Conservation (phyloP, 2,888 invertebrate genomes). For the Rotaria macrura region DNA sequence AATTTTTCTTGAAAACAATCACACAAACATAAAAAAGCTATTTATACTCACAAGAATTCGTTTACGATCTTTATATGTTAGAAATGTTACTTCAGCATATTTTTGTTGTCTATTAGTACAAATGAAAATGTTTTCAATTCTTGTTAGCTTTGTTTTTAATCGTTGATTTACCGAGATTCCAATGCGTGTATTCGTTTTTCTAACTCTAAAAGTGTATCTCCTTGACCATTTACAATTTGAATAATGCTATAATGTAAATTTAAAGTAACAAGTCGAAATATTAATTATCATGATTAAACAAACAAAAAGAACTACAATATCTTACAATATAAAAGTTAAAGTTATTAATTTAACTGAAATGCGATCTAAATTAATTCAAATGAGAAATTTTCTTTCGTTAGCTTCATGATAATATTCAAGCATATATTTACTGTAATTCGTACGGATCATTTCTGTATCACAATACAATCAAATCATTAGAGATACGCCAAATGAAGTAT, state of each 20-base stretch:
- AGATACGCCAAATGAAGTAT: no score
- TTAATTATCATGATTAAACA: not conserved
- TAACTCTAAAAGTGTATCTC: not conserved
- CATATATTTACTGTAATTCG: no score
- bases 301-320: no score
- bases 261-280: not conserved
- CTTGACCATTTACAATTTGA: not conserved
- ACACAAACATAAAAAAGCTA: no score
- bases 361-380: not conserved
- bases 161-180: not conserved
- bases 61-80: conserved; percentile 79
- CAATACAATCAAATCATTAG: no score
- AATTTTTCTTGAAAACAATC: not conserved
- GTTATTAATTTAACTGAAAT: not conserved
- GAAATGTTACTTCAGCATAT: conserved; percentile 78
- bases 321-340: not conserved
- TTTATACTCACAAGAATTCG: conserved; percentile 65
- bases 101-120: conserved; percentile 47
- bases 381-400: no score
- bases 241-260: not conserved
- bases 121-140: not conserved
- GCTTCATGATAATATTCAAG: no score
- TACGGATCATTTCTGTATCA: no score
- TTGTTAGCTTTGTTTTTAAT: not conserved
- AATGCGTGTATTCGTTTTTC: not conserved